phyloP scores from a whole-genome alignment of 2,888 invertebrate genomes.

The Adineta ricciae region DNA sequence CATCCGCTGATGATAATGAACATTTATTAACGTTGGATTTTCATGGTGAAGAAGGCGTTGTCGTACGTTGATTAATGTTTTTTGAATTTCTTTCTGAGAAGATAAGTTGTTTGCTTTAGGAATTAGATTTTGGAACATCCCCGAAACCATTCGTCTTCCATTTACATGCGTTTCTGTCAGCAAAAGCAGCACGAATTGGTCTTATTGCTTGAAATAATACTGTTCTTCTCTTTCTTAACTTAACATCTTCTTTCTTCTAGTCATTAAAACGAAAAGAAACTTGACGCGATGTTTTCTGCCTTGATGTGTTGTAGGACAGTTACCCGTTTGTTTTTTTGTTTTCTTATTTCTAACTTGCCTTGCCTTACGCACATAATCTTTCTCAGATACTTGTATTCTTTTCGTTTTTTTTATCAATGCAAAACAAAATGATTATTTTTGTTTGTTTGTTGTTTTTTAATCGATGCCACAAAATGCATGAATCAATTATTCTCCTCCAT shows the following conservation, averaged over 20 bases:
- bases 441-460: not conserved
- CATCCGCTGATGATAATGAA: slow-evolving; percentile 86
- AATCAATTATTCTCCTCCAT: not conserved
- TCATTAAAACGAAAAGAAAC: not conserved
- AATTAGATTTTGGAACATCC: slow-evolving; percentile 87
- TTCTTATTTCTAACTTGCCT: not conserved
- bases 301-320: slow-evolving; percentile 9
- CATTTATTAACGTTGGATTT: slow-evolving; percentile 85
- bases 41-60: slow-evolving; percentile 62
- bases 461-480: not conserved
- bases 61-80: slow-evolving; percentile 41
- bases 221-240: too few relatives aligned
- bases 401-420: not conserved
- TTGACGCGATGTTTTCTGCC: not conserved
- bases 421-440: slow-evolving; percentile 3
- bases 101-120: slow-evolving; percentile 56
- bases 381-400: slow-evolving; percentile 6
- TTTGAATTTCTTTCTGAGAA: not conserved
- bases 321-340: not conserved
- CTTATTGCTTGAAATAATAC: slow-evolving; percentile 42
- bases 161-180: slow-evolving; percentile 89
- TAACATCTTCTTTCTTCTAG: not conserved
- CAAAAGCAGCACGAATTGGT: slow-evolving; percentile 85
- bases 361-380: not conserved
- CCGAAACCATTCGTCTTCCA: slow-evolving; percentile 98